Evolutionary conservation across 2,888 invertebrate species (phyloP).

Genomic region (Thymelicus sylvestris): DNA sequence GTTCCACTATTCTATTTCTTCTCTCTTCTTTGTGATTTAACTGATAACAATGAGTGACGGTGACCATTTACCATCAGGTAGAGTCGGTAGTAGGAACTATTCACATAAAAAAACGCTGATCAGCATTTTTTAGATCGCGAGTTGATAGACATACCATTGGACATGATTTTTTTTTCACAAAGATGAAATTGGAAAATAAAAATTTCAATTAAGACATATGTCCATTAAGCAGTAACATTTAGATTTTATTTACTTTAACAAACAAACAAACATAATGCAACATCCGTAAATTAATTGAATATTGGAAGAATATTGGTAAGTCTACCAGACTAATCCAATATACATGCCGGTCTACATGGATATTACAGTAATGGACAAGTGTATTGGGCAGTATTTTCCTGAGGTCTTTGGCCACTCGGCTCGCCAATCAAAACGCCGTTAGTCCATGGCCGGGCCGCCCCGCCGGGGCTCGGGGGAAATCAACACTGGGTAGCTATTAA

Average conservation of each 20-base stretch:
- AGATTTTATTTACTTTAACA: background rate
- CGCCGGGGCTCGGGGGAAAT: conserved; percentile 19
- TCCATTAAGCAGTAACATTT: too few species aligned
- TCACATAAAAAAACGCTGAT: too few species aligned
- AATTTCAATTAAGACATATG: too few species aligned
- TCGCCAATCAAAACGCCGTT: conserved; percentile 16
- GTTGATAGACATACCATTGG: too few species aligned
- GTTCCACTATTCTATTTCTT: background rate
- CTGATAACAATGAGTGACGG: too few species aligned
- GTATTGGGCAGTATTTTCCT: conserved; percentile 8
- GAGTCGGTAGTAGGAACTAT: too few species aligned
- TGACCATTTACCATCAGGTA: too few species aligned
- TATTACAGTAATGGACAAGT: background rate
- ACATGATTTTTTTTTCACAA: too few species aligned
- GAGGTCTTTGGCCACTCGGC: conserved; percentile 8
- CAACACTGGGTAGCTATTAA: conserved; percentile 4
- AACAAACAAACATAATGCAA: background rate
- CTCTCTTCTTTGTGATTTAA: too few species aligned
- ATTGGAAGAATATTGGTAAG: background rate
- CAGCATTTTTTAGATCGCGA: too few species aligned
- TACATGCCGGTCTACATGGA: background rate
- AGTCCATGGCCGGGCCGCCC: background rate
- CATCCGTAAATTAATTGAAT: background rate
- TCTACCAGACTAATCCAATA: conserved; percentile 19
- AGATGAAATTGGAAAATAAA: too few species aligned